These are phyloP conservation scores for Caerostris darwini DNA, from an alignment of 1,140 invertebrate species.

Conservation along the genomic window DNA sequence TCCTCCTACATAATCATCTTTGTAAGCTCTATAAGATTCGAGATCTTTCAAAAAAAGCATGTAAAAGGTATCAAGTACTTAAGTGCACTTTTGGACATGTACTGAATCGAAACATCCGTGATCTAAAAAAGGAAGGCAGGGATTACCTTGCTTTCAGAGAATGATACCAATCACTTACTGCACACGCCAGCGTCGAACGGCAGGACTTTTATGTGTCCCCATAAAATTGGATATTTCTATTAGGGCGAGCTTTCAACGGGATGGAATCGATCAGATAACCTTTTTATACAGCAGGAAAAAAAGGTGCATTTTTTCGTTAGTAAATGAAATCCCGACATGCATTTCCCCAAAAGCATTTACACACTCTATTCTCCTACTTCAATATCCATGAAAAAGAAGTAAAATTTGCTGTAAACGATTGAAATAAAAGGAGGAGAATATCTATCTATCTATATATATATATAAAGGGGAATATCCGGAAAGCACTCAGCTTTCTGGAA, in stretches of 20 bases:
- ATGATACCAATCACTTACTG: not conserved
- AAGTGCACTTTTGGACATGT: not conserved
- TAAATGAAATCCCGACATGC: not conserved
- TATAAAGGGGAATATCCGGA: not conserved
- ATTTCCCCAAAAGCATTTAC: not conserved
- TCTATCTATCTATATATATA: too few relatives aligned
- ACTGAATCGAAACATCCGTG: constrained; percentile 11
- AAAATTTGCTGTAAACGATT: not conserved
- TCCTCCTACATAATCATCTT: not conserved
- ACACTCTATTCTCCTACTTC: not conserved
- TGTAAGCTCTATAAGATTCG: not conserved
- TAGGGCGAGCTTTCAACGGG: not conserved
- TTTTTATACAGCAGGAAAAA: not conserved
- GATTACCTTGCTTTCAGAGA: not conserved
- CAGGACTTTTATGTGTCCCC: not conserved
- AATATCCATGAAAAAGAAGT: not conserved
- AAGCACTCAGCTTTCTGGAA: constrained; percentile 20
- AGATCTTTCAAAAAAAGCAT: not conserved
- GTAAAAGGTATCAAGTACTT: not conserved
- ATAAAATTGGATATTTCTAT: constrained; percentile 42
- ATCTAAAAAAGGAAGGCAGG: not conserved
- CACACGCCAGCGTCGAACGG: not conserved
- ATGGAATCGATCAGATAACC: constrained; percentile 29
- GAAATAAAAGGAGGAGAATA: not conserved
- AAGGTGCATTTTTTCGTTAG: not conserved